These are phyloP conservation scores for Gobius niger DNA, from an alignment of 2,113 vertebrate species.

Conservation along the genomic window DNA sequence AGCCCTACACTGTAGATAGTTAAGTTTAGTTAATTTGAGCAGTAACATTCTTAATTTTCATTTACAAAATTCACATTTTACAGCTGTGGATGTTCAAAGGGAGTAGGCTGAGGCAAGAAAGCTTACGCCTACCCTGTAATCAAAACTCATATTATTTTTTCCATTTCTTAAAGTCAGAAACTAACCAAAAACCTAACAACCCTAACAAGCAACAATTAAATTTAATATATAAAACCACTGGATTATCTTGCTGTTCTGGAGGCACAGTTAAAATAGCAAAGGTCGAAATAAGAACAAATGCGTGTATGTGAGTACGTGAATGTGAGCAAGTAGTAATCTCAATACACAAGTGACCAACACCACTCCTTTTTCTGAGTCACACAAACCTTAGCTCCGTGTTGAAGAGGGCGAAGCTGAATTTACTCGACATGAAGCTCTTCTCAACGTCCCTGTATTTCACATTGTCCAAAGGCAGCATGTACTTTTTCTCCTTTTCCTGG, in stretches of 20 bases:
- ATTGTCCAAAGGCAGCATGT: conserved; percentile 91
- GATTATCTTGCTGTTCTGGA: conserved; percentile 45
- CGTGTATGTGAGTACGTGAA: too few species aligned
- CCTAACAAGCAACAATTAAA: not conserved
- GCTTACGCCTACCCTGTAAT: too few species aligned
- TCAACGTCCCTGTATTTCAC: conserved; percentile 84
- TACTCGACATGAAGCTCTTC: conserved; percentile 88
- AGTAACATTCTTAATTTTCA: too few species aligned
- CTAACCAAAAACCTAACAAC: too few species aligned
- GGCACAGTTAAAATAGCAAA: conserved; percentile 40
- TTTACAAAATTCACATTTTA: too few species aligned
- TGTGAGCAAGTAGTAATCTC: conserved; percentile 29
- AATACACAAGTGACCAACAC: conserved; percentile 45
- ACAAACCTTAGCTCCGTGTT: conserved; percentile 84
- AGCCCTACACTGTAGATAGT: too few species aligned
- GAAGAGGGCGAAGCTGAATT: conserved; percentile 83
- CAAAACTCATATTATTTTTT: too few species aligned
- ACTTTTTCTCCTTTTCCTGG: conserved; percentile 95
- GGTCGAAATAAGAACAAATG: conserved; percentile 47
- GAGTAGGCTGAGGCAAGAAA: too few species aligned
- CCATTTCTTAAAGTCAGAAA: too few species aligned
- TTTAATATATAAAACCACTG: conserved; percentile 19
- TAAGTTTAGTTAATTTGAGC: too few species aligned
- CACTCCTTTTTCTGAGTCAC: conserved; percentile 46
- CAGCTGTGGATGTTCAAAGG: too few species aligned